Conservation (phyloP, 2,113 vertebrate species). For the Himantopus leucocephalus region DNA sequence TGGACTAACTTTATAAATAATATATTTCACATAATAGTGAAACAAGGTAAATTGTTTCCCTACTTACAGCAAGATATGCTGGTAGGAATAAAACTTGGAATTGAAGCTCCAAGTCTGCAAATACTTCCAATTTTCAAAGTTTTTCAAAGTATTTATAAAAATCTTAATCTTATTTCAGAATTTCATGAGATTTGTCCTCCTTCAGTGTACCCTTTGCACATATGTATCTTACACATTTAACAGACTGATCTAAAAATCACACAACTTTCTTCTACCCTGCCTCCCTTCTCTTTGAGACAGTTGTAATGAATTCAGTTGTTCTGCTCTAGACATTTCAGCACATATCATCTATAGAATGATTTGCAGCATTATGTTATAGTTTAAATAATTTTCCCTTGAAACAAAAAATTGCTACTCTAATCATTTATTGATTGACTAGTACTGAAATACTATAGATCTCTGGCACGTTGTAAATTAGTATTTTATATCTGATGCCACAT, state of each 20-base stretch:
- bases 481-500: constrained; percentile 58
- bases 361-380: not conserved
- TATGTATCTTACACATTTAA: not conserved
- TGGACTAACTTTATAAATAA: not conserved
- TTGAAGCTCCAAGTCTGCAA: not conserved
- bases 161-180: not conserved
- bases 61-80: not conserved
- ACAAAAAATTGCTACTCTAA: not conserved
- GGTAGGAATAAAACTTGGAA: not conserved
- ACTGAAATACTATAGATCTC: constrained; percentile 3
- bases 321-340: not conserved
- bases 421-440: constrained; percentile 13
- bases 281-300: not conserved
- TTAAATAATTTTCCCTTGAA: not conserved
- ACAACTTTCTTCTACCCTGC: not conserved
- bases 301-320: not conserved
- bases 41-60: not conserved
- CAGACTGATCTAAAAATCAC: not conserved
- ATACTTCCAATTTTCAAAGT: not conserved
- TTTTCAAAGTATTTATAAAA: not conserved
- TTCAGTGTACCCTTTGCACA: not conserved
- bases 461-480: constrained; percentile 39
- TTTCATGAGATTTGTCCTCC: not conserved
- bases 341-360: not conserved
- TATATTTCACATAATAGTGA: not conserved